Conservation (phyloP, 2,888 invertebrate genomes). For the Abrostola tripartita region DNA sequence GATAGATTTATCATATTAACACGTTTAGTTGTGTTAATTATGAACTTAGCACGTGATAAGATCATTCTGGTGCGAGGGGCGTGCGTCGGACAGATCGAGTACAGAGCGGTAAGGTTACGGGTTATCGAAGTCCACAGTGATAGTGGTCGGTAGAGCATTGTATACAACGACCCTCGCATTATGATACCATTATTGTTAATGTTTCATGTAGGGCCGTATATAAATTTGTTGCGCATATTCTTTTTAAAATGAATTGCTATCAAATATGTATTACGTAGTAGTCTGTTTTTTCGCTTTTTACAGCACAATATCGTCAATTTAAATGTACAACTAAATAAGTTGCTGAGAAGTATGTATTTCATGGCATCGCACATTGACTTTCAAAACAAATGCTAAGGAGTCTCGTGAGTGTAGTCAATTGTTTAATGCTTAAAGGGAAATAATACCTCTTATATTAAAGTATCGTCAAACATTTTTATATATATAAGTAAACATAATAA, state of each 20-base stretch:
- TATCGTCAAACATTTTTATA: too few relatives aligned
- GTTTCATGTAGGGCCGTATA: slow-evolving; percentile 16
- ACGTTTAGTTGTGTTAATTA: slow-evolving; percentile 30
- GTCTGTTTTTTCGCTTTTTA: too few relatives aligned
- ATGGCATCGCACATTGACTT: too few relatives aligned
- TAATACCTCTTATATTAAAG: too few relatives aligned
- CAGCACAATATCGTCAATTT: too few relatives aligned
- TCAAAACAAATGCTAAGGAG: too few relatives aligned
- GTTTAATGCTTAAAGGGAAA: too few relatives aligned
- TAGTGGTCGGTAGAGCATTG: slow-evolving; percentile 48
- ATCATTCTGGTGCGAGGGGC: slow-evolving; percentile 39
- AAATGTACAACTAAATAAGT: too few relatives aligned
- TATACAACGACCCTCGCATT: slow-evolving; percentile 53
- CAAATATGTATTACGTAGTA: too few relatives aligned
- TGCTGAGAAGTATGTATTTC: too few relatives aligned
- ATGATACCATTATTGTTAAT: slow-evolving; percentile 40
- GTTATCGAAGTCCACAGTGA: slow-evolving; percentile 58
- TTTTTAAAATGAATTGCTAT: neutral
- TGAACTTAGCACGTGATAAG: slow-evolving; percentile 46
- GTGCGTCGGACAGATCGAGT: slow-evolving; percentile 46
- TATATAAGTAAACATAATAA: too few relatives aligned
- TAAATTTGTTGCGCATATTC: slow-evolving; percentile 7
- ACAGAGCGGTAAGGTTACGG: slow-evolving; percentile 47
- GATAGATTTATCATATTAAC: slow-evolving; percentile 13
- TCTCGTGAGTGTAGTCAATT: too few relatives aligned